Evolutionary conservation across 2,113 vertebrate genomes (phyloP), one percentile per base, ranked within the genome.

Genomic region (Ochotona curzoniae): DNA sequence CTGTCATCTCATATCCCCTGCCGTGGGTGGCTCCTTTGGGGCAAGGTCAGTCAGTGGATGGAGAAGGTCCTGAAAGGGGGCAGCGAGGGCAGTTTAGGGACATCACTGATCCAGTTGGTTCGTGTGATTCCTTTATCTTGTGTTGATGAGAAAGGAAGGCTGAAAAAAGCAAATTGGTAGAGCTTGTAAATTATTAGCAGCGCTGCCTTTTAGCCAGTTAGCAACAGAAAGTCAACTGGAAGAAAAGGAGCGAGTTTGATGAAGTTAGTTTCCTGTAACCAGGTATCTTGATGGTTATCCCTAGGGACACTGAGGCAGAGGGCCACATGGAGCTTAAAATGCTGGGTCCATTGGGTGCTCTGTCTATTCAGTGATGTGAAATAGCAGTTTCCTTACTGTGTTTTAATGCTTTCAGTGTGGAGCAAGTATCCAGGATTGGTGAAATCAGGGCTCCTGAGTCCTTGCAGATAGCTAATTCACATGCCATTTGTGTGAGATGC

Each of bases 171-270:
- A 93, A 64, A 28, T 64, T 84, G 83, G n/a, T 74, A 74, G 73
- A 66, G 51, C 35, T 85, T 14, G 60, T 92, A 81, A 90, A 86
- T 87, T 79, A 93, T 95, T 71, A 86, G 95, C 63, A 83, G 38
- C 69, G 70, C 32, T 89, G 8, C 49, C 57, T 93, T 94, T 85
- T 93, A 69, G 57, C 57, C 64, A 54, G 75, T 67, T 90, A 57
- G 64, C 10, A 91, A 57, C 93, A 30, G 69, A 71, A 90, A 93
- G 64, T 60, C 57, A 71, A 71, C 49, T 92, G 66, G 78, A 71
- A 49, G 49, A 85, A 64, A 64, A 26, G 26, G 54, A 51, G 30
- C 64, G 25, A 89, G 70, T 83, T 73, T 11, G 44, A 35, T 87
- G 21, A 66, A 76, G 32, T 26, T n/a, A 81, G 28, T 13, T 21